A percentile compares a stretch with the other conserved stretches of the same genome.
Conservation (phyloP, 2,797 vertebrate genomes). For the Holocentrus rufus region DNA sequence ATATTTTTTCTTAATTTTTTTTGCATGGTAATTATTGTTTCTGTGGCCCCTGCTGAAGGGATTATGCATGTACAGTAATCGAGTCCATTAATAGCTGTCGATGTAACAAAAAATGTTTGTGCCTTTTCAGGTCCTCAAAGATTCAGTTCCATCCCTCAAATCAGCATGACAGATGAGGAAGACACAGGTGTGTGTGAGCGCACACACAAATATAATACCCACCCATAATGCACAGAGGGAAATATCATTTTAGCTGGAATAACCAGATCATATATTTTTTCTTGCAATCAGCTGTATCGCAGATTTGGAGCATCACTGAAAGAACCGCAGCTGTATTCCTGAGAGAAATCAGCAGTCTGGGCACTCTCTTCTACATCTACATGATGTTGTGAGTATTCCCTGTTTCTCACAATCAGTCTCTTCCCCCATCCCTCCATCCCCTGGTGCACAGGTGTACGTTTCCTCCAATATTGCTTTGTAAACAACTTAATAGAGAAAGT, state of each 20-base stretch:
- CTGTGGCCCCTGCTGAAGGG: not conserved
- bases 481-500: not conserved
- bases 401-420: slow-evolving; percentile 5
- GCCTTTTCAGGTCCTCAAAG: slow-evolving; percentile 44
- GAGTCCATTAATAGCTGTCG: not conserved
- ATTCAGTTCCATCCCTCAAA: slow-evolving; percentile 28
- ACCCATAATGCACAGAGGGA: not conserved
- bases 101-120: not conserved
- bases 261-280: not conserved
- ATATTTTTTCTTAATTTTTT: not conserved
- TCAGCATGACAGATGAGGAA: slow-evolving; percentile 40
- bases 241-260: not conserved
- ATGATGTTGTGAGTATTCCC: slow-evolving; percentile 75
- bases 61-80: not conserved
- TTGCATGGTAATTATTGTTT: not conserved
- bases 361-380: slow-evolving; percentile 78
- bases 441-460: not conserved
- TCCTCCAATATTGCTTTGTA: not conserved
- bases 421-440: slow-evolving; percentile 22
- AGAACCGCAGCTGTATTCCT: slow-evolving; percentile 4
- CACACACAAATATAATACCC: not conserved
- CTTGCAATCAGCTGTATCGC: slow-evolving; percentile 60
- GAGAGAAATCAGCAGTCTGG: slow-evolving; percentile 53
- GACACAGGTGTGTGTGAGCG: slow-evolving; percentile 32
- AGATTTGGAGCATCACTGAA: slow-evolving; percentile 49